Evolutionary conservation across 2,888 invertebrate genomes (phyloP).

Genomic region (Clivina fossor): DNA sequence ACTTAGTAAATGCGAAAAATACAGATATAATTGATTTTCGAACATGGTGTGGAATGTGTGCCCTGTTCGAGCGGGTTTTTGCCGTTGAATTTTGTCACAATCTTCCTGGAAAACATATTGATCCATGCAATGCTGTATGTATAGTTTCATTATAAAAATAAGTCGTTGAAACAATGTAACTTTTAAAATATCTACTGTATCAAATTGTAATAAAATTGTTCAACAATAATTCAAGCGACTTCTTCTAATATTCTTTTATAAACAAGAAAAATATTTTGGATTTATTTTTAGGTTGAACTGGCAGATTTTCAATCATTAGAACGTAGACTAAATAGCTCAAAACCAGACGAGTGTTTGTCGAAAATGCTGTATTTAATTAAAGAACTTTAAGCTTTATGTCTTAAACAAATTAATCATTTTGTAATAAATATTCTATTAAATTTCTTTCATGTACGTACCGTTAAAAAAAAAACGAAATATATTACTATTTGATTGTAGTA

Average conservation of each 20-base stretch:
- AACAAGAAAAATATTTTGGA: slow-evolving; percentile 8
- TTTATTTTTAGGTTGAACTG: slow-evolving; percentile 61
- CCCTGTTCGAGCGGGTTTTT: slow-evolving; percentile 71
- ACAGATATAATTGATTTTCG: slow-evolving; percentile 65
- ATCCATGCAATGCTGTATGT: slow-evolving; percentile 70
- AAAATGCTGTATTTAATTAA: slow-evolving; percentile 57
- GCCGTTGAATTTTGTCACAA: slow-evolving; percentile 55
- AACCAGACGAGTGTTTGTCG: slow-evolving; percentile 55
- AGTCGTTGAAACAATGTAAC: too few species aligned
- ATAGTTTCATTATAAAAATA: too few species aligned
- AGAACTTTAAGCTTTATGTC: slow-evolving; percentile 33
- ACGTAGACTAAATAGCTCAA: slow-evolving; percentile 58
- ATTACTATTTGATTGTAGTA: background rate
- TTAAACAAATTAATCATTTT: background rate
- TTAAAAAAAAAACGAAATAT: background rate
- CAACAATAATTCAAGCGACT: background rate
- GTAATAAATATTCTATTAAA: slow-evolving; percentile 1
- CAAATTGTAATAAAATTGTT: slow-evolving; percentile 27
- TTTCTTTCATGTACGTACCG: background rate
- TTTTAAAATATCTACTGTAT: slow-evolving; percentile 36
- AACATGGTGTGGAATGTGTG: slow-evolving; percentile 78
- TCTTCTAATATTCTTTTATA: background rate
- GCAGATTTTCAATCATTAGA: slow-evolving; percentile 69
- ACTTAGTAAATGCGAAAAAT: slow-evolving; percentile 58
- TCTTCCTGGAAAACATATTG: slow-evolving; percentile 60